Conservation (phyloP, 2,797 vertebrate species). For the Tragopan temminckii region DNA sequence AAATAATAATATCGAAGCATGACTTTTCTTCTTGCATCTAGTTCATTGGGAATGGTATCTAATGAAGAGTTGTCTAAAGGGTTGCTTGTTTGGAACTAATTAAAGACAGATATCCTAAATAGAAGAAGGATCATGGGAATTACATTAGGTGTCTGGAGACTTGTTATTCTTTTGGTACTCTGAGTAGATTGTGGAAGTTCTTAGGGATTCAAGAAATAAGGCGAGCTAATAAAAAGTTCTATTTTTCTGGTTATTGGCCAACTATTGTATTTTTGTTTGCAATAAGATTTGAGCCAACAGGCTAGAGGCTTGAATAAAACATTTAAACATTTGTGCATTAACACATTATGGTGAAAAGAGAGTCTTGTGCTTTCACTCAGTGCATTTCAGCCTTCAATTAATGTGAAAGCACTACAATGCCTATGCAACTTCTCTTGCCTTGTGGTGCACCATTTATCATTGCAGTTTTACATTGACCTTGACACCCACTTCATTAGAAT, state of each 20-base stretch:
- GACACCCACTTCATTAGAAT: conserved; percentile 98
- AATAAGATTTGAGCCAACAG: conserved; percentile 81
- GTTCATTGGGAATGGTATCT: conserved; percentile 79
- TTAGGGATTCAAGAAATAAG: conserved; percentile 72
- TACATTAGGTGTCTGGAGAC: conserved; percentile 79
- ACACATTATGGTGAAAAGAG: conserved; percentile 86
- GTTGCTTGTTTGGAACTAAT: conserved; percentile 84
- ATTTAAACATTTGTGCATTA: conserved; percentile 81
- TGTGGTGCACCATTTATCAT: conserved; percentile 92
- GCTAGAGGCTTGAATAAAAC: conserved; percentile 81
- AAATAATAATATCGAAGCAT: conserved; percentile 78
- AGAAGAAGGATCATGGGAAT: conserved; percentile 84
- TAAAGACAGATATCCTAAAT: conserved; percentile 84
- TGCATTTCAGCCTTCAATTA: conserved; percentile 89
- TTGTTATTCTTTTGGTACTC: conserved; percentile 77
- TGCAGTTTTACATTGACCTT: conserved; percentile 94
- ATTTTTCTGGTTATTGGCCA: conserved; percentile 70
- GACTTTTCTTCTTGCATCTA: conserved; percentile 65
- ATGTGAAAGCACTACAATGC: conserved; percentile 88
- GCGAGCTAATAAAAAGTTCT: conserved; percentile 76
- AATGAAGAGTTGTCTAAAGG: conserved; percentile 78
- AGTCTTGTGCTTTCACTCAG: conserved; percentile 84
- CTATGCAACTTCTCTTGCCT: conserved; percentile 87
- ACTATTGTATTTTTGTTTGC: conserved; percentile 80
- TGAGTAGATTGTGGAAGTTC: conserved; percentile 78